Conservation (phyloP, 2,113 vertebrate species). For the Myotis yumanensis region DNA sequence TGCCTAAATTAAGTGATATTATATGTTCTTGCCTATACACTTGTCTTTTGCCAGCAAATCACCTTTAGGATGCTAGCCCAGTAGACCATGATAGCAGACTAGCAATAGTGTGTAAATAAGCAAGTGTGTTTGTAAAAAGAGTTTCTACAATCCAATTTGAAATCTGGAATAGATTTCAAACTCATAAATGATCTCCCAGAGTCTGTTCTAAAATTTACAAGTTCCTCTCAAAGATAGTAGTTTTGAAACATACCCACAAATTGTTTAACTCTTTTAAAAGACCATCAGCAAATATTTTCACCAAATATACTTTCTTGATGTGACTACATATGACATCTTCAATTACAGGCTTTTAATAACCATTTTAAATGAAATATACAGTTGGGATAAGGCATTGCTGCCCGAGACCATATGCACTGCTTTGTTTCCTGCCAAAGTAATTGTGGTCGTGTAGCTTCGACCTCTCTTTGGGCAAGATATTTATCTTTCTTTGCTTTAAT, state of each 20-base stretch:
- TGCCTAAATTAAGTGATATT: not conserved
- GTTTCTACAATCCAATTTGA: not conserved
- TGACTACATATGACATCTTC: not conserved
- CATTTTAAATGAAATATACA: not conserved
- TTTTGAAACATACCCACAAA: not conserved
- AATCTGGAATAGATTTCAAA: not conserved
- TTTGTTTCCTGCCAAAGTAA: conserved; percentile 29
- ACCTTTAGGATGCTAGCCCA: not conserved
- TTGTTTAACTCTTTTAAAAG: not conserved
- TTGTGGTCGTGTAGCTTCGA: conserved; percentile 22
- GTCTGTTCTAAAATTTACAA: not conserved
- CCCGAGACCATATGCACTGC: not conserved
- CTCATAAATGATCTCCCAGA: not conserved
- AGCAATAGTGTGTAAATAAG: not conserved
- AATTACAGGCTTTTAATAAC: not conserved
- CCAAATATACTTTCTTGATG: not conserved
- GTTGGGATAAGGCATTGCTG: not conserved
- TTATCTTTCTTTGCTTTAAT: conserved; percentile 60
- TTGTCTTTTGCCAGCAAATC: not conserved
- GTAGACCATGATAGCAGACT: accelerated
- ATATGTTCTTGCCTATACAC: not conserved
- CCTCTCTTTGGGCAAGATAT: conserved; percentile 22
- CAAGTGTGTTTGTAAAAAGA: not conserved
- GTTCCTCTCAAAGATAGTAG: not conserved
- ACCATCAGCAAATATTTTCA: not conserved